phyloP scores from a whole-genome alignment of 2,113 vertebrate species.

The Sapajus apella region DNA sequence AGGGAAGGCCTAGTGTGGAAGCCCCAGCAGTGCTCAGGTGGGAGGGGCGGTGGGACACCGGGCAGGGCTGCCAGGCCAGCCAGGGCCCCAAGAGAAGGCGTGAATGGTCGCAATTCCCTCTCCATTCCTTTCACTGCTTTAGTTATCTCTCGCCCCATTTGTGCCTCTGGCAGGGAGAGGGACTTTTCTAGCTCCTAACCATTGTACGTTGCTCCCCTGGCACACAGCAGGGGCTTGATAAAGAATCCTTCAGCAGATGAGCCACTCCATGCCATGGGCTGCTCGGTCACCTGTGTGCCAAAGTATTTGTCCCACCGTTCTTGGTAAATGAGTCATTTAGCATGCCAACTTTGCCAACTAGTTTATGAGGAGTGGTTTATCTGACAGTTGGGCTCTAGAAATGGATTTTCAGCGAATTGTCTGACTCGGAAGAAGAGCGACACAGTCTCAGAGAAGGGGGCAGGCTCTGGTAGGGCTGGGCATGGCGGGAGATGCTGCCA shows the following conservation, averaged over 20 bases:
- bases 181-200: neutral
- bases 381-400: neutral
- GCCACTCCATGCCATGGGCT: accelerated
- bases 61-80: neutral
- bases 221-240: accelerated
- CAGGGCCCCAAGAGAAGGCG: no score
- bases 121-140: neutral
- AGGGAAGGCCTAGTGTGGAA: neutral
- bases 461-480: neutral
- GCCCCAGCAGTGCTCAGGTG: accelerated
- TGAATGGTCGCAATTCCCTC: accelerated
- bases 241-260: neutral
- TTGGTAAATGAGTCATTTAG: neutral
- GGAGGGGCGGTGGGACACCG: neutral
- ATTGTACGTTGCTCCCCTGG: neutral
- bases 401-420: neutral
- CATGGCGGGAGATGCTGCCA: accelerated
- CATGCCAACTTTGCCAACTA: neutral
- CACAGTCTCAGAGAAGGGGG: neutral
- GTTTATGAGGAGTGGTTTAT: neutral
- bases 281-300: neutral
- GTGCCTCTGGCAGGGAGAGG: neutral
- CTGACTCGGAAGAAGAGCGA: neutral
- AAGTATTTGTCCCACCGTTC: neutral
- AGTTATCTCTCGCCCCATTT: neutral